A percentile compares a stretch with the other conserved stretches of the same genome.
Conservation (phyloP, 2,888 invertebrate species). For the Neocrepidodera transversa region DNA sequence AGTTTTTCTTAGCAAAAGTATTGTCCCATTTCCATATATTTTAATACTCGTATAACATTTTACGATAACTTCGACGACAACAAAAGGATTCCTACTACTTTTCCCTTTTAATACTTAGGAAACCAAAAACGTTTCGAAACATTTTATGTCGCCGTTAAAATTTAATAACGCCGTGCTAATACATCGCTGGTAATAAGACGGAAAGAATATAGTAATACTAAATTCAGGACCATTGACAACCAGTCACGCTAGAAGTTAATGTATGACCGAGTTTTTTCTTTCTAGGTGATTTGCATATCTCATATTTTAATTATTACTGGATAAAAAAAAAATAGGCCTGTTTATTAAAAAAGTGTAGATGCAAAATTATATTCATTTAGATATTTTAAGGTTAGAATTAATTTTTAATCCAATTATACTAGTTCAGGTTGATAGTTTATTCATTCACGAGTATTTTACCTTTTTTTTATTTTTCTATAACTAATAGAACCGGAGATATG, state of each 20-base stretch:
- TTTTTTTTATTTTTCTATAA: too few relatives aligned
- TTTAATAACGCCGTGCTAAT: slow-evolving; percentile 12
- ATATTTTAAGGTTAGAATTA: too few relatives aligned
- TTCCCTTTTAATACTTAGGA: neutral
- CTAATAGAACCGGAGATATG: too few relatives aligned
- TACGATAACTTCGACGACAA: neutral
- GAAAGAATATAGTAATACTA: slow-evolving; percentile 46
- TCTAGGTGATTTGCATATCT: slow-evolving; percentile 50
- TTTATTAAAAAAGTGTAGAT: too few relatives aligned
- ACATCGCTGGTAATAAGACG: slow-evolving; percentile 17
- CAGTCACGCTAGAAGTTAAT: slow-evolving; percentile 49
- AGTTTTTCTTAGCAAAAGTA: neutral
- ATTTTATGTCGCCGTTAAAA: slow-evolving; percentile 11
- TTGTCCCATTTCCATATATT: slow-evolving; percentile 12
- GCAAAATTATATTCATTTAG: too few relatives aligned
- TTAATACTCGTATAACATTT: slow-evolving; percentile 7
- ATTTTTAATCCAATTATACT: too few relatives aligned
- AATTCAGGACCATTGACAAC: slow-evolving; percentile 49
- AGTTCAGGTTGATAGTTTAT: too few relatives aligned
- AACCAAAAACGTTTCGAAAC: slow-evolving; percentile 1
- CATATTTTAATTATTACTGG: slow-evolving; percentile 48
- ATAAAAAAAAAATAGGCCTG: too few relatives aligned
- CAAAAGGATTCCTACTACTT: neutral
- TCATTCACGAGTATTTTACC: too few relatives aligned
- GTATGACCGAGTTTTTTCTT: too few relatives aligned